These are phyloP conservation scores for Pseudomugil gertrudae DNA, from an alignment of 2,797 vertebrate species.

Conservation along the genomic window DNA sequence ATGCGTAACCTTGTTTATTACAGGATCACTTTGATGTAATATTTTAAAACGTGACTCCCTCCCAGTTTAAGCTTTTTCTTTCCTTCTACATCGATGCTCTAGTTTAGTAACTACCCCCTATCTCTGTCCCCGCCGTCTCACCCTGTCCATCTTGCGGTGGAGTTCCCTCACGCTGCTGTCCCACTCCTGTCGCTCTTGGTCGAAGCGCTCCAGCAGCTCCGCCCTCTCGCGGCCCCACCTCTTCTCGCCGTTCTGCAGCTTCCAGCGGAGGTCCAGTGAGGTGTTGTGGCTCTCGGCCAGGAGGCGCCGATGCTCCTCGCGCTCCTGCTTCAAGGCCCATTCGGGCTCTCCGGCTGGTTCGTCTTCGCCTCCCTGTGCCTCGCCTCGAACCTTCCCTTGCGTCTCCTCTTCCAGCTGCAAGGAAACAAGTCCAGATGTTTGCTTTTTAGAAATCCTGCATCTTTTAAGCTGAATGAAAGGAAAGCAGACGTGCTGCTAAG, in stretches of 20 bases:
- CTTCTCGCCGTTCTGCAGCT: conserved; percentile 91
- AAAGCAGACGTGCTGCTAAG: too few species aligned
- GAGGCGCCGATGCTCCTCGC: conserved; percentile 89
- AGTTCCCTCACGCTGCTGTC: conserved; percentile 88
- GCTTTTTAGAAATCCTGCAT: too few species aligned
- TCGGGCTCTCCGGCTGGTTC: conserved; percentile 28
- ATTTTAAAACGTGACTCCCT: too few species aligned
- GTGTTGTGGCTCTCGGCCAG: conserved; percentile 90
- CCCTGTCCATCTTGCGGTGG: conserved; percentile 87
- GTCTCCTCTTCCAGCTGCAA: conserved; percentile 63
- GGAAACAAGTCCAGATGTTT: background rate
- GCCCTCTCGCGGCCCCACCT: conserved; percentile 90
- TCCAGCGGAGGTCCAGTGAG: conserved; percentile 92
- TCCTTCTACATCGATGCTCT: background rate
- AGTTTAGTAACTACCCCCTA: background rate
- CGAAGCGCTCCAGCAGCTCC: conserved; percentile 88
- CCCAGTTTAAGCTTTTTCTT: background rate
- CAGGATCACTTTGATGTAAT: too few species aligned
- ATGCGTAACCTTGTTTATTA: too few species aligned
- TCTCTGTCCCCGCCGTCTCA: conserved; percentile 51
- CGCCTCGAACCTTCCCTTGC: conserved; percentile 34
- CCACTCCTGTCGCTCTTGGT: conserved; percentile 89
- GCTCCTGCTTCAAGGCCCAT: conserved; percentile 71
- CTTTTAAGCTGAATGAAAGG: too few species aligned
- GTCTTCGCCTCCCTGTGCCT: conserved; percentile 60